Evolutionary conservation across 2,113 vertebrate genomes (phyloP), one percentile per base, ranked within the genome.

Genomic region (Romanogobio albipinnatus): DNA sequence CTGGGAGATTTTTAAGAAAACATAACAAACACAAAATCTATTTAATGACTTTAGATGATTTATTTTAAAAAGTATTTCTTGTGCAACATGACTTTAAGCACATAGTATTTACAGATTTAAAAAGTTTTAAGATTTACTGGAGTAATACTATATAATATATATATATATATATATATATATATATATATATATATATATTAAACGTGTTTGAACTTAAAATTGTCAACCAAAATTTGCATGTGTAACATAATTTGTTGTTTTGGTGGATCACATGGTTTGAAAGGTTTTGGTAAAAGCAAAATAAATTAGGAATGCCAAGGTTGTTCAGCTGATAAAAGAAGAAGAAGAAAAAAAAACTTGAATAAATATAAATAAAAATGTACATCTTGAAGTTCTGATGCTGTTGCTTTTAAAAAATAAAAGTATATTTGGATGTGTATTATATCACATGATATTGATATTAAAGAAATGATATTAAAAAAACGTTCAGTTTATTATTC

Each of bases 1-100:
- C 13, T n/a, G 36, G 56, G 36, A 73, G 43, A 73, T 11, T 2
- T 77, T 80, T 80, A 53, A 68, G 62, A 68, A 39, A 68, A 8
- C 17, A 68, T 68, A 81, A 66, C 78, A 66, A 81, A 81, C 79
- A 68, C 79, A 81, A 81, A 49, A 66, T 62, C 47, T 68, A 70
- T 82, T 70, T 82, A 56, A 82, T 56, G 81, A 73, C 66, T 82
- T 71, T 70, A 82, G 81, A 71, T 56, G 29, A 36, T 73, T 82
- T 82, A 82, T 82, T 82, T 81, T 82, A 43, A 82, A 71, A 71
- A 56, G 64, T 82, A 39, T 82, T 82, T 82, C 61, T 82, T 82
- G 81, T 82, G 81, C 81, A 56, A 82, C 66, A 82, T 71, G 64
- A 71, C 26, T 81, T 82, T 33, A 53, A 58, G 81, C 81, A 56